These are phyloP conservation scores for Cosmorhoe ocellata DNA, from an alignment of 2,888 invertebrate genomes.

Conservation along the genomic window DNA sequence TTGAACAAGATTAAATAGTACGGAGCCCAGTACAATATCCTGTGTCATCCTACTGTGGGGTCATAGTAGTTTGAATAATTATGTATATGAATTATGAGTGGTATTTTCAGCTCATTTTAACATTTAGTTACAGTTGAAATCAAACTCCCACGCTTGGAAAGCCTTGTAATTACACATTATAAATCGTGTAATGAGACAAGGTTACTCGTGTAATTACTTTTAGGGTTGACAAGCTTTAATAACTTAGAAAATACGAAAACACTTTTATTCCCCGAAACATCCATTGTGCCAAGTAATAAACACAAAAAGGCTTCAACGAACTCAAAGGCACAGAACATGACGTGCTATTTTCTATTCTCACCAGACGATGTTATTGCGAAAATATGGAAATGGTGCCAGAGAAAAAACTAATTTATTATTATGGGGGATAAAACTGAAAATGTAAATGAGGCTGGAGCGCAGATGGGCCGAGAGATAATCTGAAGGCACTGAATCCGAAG, in stretches of 20 bases:
- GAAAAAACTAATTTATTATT: slow-evolving; percentile 42
- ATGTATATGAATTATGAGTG: too few relatives aligned
- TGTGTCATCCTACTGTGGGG: too few relatives aligned
- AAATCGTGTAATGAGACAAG: too few relatives aligned
- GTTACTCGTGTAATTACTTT: too few relatives aligned
- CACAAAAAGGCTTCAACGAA: slow-evolving; percentile 15
- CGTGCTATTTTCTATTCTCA: slow-evolving; percentile 24
- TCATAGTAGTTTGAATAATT: too few relatives aligned
- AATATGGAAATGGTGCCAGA: slow-evolving; percentile 38
- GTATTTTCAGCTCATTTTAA: too few relatives aligned
- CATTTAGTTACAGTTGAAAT: too few relatives aligned
- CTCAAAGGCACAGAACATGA: slow-evolving; percentile 18
- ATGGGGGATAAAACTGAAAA: slow-evolving; percentile 36
- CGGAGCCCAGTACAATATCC: too few relatives aligned
- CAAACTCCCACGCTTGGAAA: too few relatives aligned
- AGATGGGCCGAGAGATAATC: slow-evolving; percentile 37
- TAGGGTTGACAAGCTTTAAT: neutral
- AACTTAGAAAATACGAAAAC: slow-evolving; percentile 9
- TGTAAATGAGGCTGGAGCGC: slow-evolving; percentile 33
- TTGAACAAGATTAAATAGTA: too few relatives aligned
- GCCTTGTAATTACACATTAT: too few relatives aligned
- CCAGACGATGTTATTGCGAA: slow-evolving; percentile 34
- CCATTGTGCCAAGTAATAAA: slow-evolving; percentile 19
- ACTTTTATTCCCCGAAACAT: slow-evolving; percentile 4
- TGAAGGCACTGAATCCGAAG: slow-evolving; percentile 27